phyloP scores from a whole-genome alignment of 2,888 invertebrate species.

The Drosophila robusta region DNA sequence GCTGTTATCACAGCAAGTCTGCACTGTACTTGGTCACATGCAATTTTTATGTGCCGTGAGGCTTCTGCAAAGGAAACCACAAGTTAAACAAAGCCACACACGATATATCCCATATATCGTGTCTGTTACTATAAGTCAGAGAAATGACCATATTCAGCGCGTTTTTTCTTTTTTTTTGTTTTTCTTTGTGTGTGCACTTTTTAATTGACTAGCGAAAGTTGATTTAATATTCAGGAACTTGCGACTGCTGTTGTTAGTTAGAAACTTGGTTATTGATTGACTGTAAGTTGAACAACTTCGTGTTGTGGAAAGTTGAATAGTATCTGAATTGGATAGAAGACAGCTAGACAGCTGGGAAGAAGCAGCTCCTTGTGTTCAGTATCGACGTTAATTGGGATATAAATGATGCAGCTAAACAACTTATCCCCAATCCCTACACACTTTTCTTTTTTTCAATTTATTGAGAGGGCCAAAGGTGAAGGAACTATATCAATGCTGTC shows the following conservation, averaged over 20 bases:
- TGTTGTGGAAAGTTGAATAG: too few species aligned
- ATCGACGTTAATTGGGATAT: not conserved
- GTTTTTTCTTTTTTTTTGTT: not conserved
- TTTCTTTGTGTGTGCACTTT: not conserved
- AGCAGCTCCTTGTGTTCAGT: too few species aligned
- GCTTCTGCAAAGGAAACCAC: conserved; percentile 46
- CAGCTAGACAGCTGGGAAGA: too few species aligned
- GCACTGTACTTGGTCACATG: conserved; percentile 49
- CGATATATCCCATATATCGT: conserved; percentile 12
- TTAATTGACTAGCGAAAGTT: not conserved
- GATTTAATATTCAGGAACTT: too few species aligned
- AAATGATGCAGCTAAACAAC: not conserved
- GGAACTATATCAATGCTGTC: conserved; percentile 1
- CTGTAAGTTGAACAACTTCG: not conserved
- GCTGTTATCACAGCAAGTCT: conserved; percentile 9
- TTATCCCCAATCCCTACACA: not conserved
- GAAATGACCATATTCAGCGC: conserved; percentile 8
- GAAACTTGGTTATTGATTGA: not conserved
- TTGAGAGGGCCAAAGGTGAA: not conserved
- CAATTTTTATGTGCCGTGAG: conserved; percentile 54
- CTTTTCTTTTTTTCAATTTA: not conserved
- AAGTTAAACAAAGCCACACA: conserved; percentile 32
- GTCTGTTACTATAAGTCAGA: conserved; percentile 32
- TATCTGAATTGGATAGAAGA: too few species aligned
- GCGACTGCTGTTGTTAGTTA: not conserved